Evolutionary conservation across 2,797 vertebrate genomes (phyloP).

Genomic region (Thalassophryne amazonica): DNA sequence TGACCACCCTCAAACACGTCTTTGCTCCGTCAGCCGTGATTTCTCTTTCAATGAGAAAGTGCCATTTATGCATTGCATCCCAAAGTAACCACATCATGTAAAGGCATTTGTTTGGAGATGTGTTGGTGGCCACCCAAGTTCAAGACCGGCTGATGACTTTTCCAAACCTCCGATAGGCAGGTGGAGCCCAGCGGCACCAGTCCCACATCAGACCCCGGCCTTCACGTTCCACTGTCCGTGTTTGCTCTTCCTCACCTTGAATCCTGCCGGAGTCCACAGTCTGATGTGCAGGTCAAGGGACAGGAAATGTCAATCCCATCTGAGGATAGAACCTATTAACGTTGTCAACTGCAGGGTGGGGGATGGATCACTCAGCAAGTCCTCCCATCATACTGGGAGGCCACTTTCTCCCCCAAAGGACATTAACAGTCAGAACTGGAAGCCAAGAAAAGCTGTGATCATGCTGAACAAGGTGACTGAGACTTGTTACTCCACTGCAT

Average conservation of each 20-base stretch:
- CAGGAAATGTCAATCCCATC: constrained; percentile 85
- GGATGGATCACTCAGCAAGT: constrained; percentile 61
- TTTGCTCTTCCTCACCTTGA: constrained; percentile 85
- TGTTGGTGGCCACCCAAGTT: constrained; percentile 81
- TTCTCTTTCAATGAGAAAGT: constrained; percentile 66
- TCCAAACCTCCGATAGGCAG: constrained; percentile 76
- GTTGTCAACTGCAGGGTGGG: constrained; percentile 52
- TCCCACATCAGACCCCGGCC: constrained; percentile 19
- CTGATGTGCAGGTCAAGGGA: constrained; percentile 74
- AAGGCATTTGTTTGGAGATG: constrained; percentile 73
- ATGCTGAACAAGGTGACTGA: constrained; percentile 4
- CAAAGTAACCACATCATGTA: constrained; percentile 70
- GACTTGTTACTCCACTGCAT: too few relatives aligned
- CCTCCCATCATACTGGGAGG: constrained; percentile 41
- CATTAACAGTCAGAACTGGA: constrained; percentile 22
- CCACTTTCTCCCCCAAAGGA: constrained; percentile 52
- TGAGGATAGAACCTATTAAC: constrained; percentile 70
- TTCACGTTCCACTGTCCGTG: constrained; percentile 48
- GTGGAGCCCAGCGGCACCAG: constrained; percentile 25
- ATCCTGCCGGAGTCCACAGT: constrained; percentile 77
- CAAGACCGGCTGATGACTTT: constrained; percentile 83
- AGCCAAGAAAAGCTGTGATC: constrained; percentile 20
- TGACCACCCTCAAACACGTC: constrained; percentile 46
- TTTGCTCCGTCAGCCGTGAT: constrained; percentile 52
- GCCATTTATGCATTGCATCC: constrained; percentile 57